These are phyloP conservation scores for Sebastes fasciatus DNA, from an alignment of 2,113 vertebrate genomes.

Conservation along the genomic window DNA sequence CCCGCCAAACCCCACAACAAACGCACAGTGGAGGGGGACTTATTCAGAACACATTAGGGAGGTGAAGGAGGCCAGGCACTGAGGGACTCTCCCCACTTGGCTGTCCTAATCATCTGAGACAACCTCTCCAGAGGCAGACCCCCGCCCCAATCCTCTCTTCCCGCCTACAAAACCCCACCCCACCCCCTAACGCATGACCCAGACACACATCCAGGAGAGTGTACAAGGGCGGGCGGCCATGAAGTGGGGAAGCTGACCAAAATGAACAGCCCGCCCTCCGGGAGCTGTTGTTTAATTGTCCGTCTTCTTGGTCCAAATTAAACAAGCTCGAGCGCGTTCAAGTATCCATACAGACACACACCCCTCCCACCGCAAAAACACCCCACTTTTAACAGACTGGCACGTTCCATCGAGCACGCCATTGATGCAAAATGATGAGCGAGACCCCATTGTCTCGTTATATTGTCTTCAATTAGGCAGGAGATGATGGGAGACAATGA, in stretches of 20 bases:
- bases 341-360: slow-evolving; percentile 47
- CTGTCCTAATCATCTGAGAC: slow-evolving; percentile 79
- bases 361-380: slow-evolving; percentile 9
- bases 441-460: slow-evolving; percentile 77
- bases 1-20: slow-evolving; percentile 67
- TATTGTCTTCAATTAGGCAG: slow-evolving; percentile 81
- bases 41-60: slow-evolving; percentile 83
- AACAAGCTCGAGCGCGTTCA: slow-evolving; percentile 72
- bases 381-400: slow-evolving; percentile 69
- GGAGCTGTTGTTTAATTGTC: slow-evolving; percentile 80
- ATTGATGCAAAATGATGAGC: slow-evolving; percentile 76
- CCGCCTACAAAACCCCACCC: slow-evolving; percentile 43
- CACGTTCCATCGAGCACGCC: slow-evolving; percentile 74
- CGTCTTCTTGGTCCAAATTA: slow-evolving; percentile 79
- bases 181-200: slow-evolving; percentile 67
- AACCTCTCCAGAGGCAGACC: slow-evolving; percentile 66
- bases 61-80: slow-evolving; percentile 79
- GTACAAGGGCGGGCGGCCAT: slow-evolving; percentile 71
- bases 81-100: slow-evolving; percentile 76
- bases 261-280: slow-evolving; percentile 73
- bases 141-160: slow-evolving; percentile 35
- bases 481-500: slow-evolving; percentile 81
- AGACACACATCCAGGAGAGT: slow-evolving; percentile 78
- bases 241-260: slow-evolving; percentile 74
- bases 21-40: slow-evolving; percentile 70